These are phyloP conservation scores for Pteropus rufus DNA, from an alignment of 2,797 vertebrate species.

Conservation along the genomic window DNA sequence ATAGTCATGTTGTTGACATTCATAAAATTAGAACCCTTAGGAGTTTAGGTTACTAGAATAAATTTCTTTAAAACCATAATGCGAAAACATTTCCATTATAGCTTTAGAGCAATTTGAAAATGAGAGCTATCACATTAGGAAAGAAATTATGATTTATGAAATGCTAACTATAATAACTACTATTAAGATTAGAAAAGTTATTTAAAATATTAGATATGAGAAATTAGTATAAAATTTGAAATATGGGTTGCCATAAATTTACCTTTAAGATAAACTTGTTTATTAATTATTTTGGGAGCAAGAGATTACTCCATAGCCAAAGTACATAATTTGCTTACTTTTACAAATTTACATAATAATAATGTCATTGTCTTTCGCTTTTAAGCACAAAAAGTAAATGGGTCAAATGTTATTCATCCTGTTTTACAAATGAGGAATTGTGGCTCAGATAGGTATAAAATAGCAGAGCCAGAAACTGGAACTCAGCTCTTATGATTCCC, in stretches of 20 bases:
- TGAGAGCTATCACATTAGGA: background rate
- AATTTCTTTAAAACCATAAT: constrained; percentile 32
- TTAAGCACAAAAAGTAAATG: background rate
- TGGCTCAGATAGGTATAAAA: background rate
- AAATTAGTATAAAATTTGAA: constrained; percentile 14
- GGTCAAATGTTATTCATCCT: background rate
- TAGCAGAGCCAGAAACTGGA: background rate
- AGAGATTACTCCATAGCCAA: background rate
- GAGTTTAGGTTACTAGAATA: constrained; percentile 25
- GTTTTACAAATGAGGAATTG: background rate
- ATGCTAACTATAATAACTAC: background rate
- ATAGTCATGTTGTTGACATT: background rate
- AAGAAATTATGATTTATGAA: constrained; percentile 5
- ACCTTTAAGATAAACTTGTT: background rate
- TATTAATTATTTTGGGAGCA: background rate
- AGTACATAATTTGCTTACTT: background rate
- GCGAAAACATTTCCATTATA: constrained; percentile 1
- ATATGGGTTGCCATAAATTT: background rate
- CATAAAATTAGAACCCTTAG: background rate
- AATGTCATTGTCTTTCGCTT: constrained; percentile 7
- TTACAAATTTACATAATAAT: constrained; percentile 1
- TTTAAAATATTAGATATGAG: background rate
- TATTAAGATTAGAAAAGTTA: background rate
- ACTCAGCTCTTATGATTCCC: background rate
- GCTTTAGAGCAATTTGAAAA: constrained; percentile 31